phyloP scores from a whole-genome alignment of 2,888 invertebrate species.

The Cryptophagus acutangulus region DNA sequence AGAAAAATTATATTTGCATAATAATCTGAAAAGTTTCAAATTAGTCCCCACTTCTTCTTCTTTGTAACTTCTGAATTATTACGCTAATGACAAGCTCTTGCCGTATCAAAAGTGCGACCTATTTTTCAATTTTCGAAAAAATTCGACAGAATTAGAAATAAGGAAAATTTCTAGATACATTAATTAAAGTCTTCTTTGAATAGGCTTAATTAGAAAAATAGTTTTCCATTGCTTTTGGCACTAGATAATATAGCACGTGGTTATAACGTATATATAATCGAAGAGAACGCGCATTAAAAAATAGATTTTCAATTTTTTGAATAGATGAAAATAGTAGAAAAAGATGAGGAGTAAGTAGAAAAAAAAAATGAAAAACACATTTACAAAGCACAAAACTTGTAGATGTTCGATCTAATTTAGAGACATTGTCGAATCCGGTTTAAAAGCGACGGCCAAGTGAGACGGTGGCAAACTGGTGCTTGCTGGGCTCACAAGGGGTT shows the following conservation, averaged over 20 bases:
- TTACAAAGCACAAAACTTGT: no score
- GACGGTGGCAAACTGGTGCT: slow-evolving; percentile 56
- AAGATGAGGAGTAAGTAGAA: no score
- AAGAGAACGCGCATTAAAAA: no score
- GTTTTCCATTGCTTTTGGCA: background rate
- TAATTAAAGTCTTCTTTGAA: no score
- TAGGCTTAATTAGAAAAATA: no score
- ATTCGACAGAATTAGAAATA: no score
- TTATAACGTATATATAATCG: slow-evolving; percentile 1
- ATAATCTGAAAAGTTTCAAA: background rate
- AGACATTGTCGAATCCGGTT: slow-evolving; percentile 18
- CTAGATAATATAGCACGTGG: slow-evolving; percentile 5
- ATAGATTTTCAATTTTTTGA: no score
- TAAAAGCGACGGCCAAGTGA: slow-evolving; percentile 41
- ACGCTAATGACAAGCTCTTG: background rate
- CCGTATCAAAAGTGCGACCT: background rate
- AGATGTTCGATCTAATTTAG: slow-evolving; percentile 7
- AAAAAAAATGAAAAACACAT: no score
- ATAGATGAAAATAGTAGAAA: no score
- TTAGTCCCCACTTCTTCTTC: background rate
- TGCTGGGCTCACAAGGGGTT: slow-evolving; percentile 50
- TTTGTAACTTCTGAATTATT: background rate
- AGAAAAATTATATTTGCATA: slow-evolving; percentile 1
- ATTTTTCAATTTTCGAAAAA: background rate
- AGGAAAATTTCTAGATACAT: slow-evolving; percentile 1